Percentiles rank a stretch among this genome's conserved stretches.
These are phyloP conservation scores for Antitype chi DNA, from an alignment of 2,888 invertebrate species.

Conservation along the genomic window DNA sequence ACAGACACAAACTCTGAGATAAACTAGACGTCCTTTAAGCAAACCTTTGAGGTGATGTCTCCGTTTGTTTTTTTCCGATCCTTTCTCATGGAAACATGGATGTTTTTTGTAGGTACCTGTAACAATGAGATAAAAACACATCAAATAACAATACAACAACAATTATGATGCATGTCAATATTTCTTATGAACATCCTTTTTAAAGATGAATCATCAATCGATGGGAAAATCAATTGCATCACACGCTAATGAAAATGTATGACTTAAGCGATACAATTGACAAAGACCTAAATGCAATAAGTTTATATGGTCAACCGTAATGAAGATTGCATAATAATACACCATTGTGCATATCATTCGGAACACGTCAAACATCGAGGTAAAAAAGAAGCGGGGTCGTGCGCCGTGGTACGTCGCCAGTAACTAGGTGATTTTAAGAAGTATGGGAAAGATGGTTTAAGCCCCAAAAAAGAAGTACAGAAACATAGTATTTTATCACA, in stretches of 20 bases:
- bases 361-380: background rate
- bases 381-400: background rate
- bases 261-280: background rate
- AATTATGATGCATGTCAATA: constrained; percentile 10
- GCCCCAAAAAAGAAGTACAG: background rate
- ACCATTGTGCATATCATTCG: no score
- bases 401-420: background rate
- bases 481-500: no score
- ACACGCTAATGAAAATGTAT: constrained; percentile 6
- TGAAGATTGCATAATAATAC: background rate
- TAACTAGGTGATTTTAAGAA: background rate
- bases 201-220: constrained; percentile 17
- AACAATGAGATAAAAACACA: constrained; percentile 47
- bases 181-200: constrained; percentile 7
- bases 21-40: background rate
- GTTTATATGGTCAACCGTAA: background rate
- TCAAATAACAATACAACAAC: constrained; percentile 22
- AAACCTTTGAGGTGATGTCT: no score
- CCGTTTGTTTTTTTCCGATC: background rate
- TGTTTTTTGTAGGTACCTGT: constrained; percentile 35
- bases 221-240: constrained; percentile 27
- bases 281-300: no score
- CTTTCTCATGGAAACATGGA: background rate
- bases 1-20: background rate
- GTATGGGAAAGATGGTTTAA: background rate